Evolutionary conservation across 2,797 vertebrate genomes (phyloP).

Genomic region (Ctenopoma kingsleyae): DNA sequence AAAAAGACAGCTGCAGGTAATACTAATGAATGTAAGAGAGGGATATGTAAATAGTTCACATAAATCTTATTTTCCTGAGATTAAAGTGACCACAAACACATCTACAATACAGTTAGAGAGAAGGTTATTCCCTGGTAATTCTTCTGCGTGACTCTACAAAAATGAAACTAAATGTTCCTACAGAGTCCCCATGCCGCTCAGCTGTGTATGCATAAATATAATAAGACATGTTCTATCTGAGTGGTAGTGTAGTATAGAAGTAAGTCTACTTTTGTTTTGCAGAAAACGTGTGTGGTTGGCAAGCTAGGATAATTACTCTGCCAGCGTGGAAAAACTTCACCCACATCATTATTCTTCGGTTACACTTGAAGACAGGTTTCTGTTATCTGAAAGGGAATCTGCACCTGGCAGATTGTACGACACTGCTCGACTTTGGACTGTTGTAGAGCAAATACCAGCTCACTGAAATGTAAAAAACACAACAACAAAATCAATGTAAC

Average conservation of each 20-base stretch:
- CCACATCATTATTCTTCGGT: constrained; percentile 11
- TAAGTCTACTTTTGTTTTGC: constrained; percentile 19
- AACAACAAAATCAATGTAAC: neutral
- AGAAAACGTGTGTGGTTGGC: constrained; percentile 15
- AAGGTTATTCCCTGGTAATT: constrained; percentile 39
- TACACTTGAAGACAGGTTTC: constrained; percentile 12
- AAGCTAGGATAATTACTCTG: constrained; percentile 24
- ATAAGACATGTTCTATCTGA: constrained; percentile 11
- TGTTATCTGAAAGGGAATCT: constrained; percentile 28
- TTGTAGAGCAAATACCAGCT: neutral
- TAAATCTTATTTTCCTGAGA: neutral
- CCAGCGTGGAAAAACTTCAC: constrained; percentile 18
- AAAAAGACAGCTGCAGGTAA: constrained; percentile 41
- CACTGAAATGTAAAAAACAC: neutral
- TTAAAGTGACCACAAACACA: constrained; percentile 19
- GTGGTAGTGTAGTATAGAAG: neutral
- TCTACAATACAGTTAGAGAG: constrained; percentile 18
- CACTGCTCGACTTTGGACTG: neutral
- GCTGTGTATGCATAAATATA: constrained; percentile 23
- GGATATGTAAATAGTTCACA: constrained; percentile 8
- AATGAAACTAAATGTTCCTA: constrained; percentile 21
- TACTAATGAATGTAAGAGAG: constrained; percentile 13
- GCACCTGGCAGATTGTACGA: constrained; percentile 14
- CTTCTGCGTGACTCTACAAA: constrained; percentile 8
- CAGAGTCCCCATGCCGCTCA: constrained; percentile 4